Conservation (phyloP, 2,797 vertebrate species). For the Naso thynnoides region DNA sequence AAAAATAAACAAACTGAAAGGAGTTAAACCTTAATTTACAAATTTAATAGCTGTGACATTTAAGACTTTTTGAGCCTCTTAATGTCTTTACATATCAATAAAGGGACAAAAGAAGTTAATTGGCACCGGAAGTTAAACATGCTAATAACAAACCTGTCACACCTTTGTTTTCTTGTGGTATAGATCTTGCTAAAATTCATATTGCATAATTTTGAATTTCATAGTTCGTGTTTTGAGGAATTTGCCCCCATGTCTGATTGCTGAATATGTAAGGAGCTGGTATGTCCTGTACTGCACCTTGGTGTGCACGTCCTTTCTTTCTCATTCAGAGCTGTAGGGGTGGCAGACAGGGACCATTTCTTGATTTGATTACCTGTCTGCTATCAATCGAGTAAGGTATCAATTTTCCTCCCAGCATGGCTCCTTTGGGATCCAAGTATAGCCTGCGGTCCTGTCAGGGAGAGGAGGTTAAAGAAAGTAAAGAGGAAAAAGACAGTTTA, state of each 20-base stretch:
- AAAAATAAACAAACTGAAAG: too few species aligned
- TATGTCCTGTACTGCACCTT: neutral
- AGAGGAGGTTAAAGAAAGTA: constrained; percentile 30
- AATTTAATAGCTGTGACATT: too few species aligned
- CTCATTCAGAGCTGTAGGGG: constrained; percentile 28
- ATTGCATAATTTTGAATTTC: neutral
- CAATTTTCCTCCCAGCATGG: constrained; percentile 63
- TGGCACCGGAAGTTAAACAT: too few species aligned
- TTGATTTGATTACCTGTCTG: constrained; percentile 79
- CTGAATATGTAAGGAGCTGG: too few species aligned
- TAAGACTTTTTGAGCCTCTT: too few species aligned
- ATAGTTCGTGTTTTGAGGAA: too few species aligned
- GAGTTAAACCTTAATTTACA: too few species aligned
- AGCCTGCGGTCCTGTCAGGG: constrained; percentile 42
- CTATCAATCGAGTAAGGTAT: constrained; percentile 54
- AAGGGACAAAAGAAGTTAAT: neutral
- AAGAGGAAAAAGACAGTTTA: constrained; percentile 33
- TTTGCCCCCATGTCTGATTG: neutral
- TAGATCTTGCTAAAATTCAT: neutral
- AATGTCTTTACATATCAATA: neutral
- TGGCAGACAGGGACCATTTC: constrained; percentile 61
- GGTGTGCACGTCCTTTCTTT: constrained; percentile 12
- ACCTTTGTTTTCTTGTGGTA: neutral
- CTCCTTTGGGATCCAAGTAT: constrained; percentile 34
- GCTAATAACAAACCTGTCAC: neutral